A percentile compares a stretch with the other conserved stretches of the same genome.
phyloP scores from a whole-genome alignment of 2,113 vertebrate species.

The Cairina moschata region DNA sequence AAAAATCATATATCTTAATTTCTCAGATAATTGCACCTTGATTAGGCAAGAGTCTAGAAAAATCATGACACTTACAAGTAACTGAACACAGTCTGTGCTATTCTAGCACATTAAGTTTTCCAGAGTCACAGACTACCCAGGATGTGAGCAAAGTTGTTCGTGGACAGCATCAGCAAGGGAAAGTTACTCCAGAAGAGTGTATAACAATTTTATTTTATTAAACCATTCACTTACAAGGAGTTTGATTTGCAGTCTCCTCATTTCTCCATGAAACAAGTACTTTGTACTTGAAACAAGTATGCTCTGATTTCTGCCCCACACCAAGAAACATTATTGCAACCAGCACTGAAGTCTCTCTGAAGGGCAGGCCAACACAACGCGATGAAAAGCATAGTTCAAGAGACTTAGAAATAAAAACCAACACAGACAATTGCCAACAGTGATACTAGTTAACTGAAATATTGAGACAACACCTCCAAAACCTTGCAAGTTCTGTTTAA shows the following conservation, averaged over 20 bases:
- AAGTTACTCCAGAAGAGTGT: neutral
- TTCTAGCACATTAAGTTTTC: neutral
- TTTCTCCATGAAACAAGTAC: neutral
- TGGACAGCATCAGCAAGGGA: neutral
- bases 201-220: fast-evolving
- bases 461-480: neutral
- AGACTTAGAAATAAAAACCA: neutral
- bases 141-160: neutral
- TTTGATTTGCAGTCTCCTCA: neutral
- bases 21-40: neutral
- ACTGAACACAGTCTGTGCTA: neutral
- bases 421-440: neutral
- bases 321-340: neutral
- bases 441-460: neutral
- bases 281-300: too few species aligned
- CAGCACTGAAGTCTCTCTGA: neutral
- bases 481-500: neutral
- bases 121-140: neutral
- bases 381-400: neutral
- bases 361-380: neutral
- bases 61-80: neutral
- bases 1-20: neutral
- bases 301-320: neutral
- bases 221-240: neutral
- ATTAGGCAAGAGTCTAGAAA: neutral